Evolutionary conservation across 2,113 vertebrate genomes (phyloP).

Genomic region (Actenoides hombroni): DNA sequence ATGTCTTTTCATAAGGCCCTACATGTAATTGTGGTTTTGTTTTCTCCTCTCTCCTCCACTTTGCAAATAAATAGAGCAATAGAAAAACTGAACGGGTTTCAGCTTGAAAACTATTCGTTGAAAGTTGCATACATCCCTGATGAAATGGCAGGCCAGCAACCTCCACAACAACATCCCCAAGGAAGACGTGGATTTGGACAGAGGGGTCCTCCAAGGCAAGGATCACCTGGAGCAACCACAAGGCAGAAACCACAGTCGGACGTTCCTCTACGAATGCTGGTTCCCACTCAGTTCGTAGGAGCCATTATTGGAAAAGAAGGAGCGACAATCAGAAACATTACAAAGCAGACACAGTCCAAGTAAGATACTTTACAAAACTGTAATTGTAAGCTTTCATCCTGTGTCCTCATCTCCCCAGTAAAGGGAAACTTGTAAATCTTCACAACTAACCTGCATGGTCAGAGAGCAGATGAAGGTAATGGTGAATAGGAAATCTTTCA

Average conservation of each 20-base stretch:
- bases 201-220: conserved; percentile 86
- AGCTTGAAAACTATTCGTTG: conserved; percentile 92
- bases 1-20: background rate
- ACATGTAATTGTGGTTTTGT: background rate
- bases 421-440: background rate
- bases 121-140: conserved; percentile 98
- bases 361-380: conserved; percentile 64
- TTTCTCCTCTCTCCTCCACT: background rate
- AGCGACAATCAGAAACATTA: conserved; percentile 95
- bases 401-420: accelerated
- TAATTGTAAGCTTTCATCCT: background rate
- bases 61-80: conserved; percentile 81
- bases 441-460: background rate
- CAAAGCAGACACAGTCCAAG: conserved; percentile 99
- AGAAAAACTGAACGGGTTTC: conserved; percentile 94
- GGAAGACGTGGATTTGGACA: conserved; percentile 85
- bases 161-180: conserved; percentile 70
- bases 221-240: conserved; percentile 83
- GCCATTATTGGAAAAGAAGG: conserved; percentile 98
- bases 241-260: conserved; percentile 91
- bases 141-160: conserved; percentile 79
- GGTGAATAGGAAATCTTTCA: background rate
- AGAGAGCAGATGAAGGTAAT: background rate
- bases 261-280: conserved; percentile 90
- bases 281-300: conserved; percentile 96